These are phyloP conservation scores for Geopemphigus sp. DNA, from an alignment of 1,140 invertebrate species.

Conservation along the genomic window DNA sequence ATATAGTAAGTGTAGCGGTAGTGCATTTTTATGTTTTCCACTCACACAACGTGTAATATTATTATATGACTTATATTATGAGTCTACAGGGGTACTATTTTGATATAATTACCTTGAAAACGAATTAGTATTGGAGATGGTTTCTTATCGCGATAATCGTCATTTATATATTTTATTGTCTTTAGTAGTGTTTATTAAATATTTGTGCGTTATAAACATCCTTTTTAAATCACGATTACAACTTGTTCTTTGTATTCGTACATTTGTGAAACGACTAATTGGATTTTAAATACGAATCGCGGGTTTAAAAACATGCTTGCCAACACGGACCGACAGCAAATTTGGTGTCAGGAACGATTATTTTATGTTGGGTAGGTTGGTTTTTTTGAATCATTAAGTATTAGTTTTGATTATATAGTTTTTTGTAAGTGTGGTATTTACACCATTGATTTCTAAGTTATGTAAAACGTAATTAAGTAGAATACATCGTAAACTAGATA, in stretches of 20 bases:
- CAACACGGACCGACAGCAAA: not conserved
- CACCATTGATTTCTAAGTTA: not conserved
- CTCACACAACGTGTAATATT: not conserved
- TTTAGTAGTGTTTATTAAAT: not conserved
- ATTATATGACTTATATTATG: constrained; percentile 6
- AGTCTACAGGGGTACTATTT: not conserved
- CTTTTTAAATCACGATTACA: not conserved
- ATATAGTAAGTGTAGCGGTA: not conserved
- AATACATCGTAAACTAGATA: no score
- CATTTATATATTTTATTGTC: no score
- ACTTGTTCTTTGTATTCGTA: not conserved
- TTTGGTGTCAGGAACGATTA: constrained; percentile 27
- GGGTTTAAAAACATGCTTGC: constrained; percentile 9
- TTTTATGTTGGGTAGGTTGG: constrained; percentile 30
- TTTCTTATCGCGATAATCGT: not conserved
- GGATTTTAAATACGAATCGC: not conserved
- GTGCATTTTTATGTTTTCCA: constrained; percentile 31
- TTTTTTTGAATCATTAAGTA: constrained; percentile 11
- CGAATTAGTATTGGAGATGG: constrained; percentile 17
- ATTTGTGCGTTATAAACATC: not conserved
- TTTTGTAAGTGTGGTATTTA: not conserved
- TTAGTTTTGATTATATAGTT: not conserved
- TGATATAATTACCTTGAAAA: constrained; percentile 11
- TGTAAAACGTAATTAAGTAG: not conserved
- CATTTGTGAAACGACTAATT: not conserved